These are phyloP conservation scores for Scaptomyza tumidula DNA, from an alignment of 2,888 invertebrate species.

Conservation along the genomic window DNA sequence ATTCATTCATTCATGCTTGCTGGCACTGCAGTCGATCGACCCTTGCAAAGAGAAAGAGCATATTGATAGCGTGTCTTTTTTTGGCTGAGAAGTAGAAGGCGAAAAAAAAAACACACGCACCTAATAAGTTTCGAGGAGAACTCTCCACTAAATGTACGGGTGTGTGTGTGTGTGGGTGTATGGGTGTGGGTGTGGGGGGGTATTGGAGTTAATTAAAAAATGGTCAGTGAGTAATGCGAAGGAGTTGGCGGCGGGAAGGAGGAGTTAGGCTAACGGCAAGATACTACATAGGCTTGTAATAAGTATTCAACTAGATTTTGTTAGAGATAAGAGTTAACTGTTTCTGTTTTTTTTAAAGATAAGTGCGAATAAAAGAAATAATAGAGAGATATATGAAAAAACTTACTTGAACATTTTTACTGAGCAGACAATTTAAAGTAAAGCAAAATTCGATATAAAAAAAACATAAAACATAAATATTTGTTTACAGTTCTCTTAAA, in stretches of 20 bases:
- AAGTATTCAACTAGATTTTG: not conserved
- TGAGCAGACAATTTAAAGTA: no score
- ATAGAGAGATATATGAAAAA: no score
- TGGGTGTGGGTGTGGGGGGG: not conserved
- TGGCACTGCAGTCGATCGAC: slow-evolving; percentile 14
- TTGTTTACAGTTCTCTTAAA: no score
- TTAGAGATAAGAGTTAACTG: not conserved
- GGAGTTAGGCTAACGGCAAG: slow-evolving; percentile 8
- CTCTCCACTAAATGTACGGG: no score
- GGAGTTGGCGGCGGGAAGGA: not conserved
- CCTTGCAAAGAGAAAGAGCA: not conserved
- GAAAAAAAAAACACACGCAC: slow-evolving; percentile 60
- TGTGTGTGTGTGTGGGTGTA: no score
- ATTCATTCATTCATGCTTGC: slow-evolving; percentile 45
- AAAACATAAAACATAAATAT: no score
- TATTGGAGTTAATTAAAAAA: slow-evolving; percentile 65
- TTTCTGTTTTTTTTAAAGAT: not conserved
- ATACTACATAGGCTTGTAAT: slow-evolving; percentile 3
- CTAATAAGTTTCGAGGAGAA: slow-evolving; percentile 69
- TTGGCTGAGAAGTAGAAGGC: not conserved
- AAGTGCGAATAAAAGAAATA: not conserved
- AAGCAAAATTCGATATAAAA: no score
- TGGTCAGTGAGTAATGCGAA: slow-evolving; percentile 13
- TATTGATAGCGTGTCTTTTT: slow-evolving; percentile 22
- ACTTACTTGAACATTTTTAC: no score